Base-by-base conservation (phyloP, 1,140 invertebrate species). In the Cecropterus lyciades region DNA sequence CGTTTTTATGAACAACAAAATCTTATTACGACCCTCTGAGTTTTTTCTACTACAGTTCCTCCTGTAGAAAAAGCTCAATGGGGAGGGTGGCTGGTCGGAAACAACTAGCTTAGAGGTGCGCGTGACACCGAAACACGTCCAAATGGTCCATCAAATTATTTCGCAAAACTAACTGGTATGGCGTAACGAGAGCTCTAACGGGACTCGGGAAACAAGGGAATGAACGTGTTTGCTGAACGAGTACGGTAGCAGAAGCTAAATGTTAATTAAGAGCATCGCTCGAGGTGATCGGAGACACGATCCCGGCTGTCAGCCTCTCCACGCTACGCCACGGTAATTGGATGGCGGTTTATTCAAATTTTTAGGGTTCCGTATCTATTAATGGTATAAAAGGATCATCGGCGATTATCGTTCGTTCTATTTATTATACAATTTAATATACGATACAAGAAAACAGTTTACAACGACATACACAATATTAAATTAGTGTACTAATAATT, bases 241-340 rank as follows among this genome's bases (percentile, higher is more conserved):
- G 82, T 80, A 86, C 80, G 75, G 80, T 83, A 86, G 79, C 79
- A 76, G 72, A 79, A 89, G 76, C 69, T 84, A 77, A 80, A 87
- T 81, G 70, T 89, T 88, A 89, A 91, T 87, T 87, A 87, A 84
- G 72, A 82, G 68, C 79, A 83, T 85, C 79, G 77, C 46, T 65
- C 64, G 65, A 80, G 77, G 77, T 78, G 81, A 87, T 84, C 82
- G 68, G 67, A 69, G 67, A 73, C 67, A 72, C 66, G 73, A 65
- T 75, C 67, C 69, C 64, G 59, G 42, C 59, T 63, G 67, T 59
- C 52, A 71, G 48, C 67, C 72, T 75, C 72, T 70, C 75, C 64
- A 57, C 53, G 52, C 59, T 49, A 43, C 51, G 56, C 71, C 37
- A 55, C 71, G 45, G 76, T 87, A 84, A 86, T 86, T 83, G 82